Base-by-base conservation (phyloP, 1,140 invertebrate genomes). In the Pseudomyrmex flavicornis region DNA sequence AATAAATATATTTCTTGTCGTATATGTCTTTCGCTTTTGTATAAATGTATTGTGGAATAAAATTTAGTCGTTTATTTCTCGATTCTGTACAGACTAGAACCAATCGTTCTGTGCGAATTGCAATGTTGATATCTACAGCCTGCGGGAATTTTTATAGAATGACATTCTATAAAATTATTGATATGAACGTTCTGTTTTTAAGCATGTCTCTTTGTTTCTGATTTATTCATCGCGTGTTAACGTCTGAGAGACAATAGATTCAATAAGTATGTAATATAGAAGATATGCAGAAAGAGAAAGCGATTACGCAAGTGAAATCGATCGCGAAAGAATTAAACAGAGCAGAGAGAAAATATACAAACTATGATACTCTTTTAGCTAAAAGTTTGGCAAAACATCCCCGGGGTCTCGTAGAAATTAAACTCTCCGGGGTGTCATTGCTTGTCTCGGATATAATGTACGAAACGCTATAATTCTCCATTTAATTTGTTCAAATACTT, bases 141-240 rank as follows among this genome's bases (percentile, higher is more conserved):
- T 35, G 35, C 35, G 7, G 35, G 5, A 7, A 35, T 35, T 35
- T 35, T 35, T 35, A 7, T 35, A 35, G 7, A 35, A 35, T 35
- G 35, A 35, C 35, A 35, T 35, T 35, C 35, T 35, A 35, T 35
- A 35, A 7, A 35, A 35, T 35, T 35, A 35, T 35, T 35, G 35
- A 35, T 35, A 35, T 35, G 1, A 35, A 35, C 35, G 5, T 35
- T 35, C 5, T 35, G 35, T 35, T 35, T 35, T 35, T 35, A 35
- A 77, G 15, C 74, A 79, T 52, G n/a, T 2, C 2, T 12, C n/a
- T 22, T 13, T 26, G 17, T 56, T 46, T 46, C 10, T 56, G 2
- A 80, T 80, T 80, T 80, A 61, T 80, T 79, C 13, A 48, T 72
- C 65, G 26, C n/a, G 12, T 52, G 20, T 80, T 61, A 48, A 59